Conservation (phyloP, 2,113 vertebrate species). For the Sprattus sprattus region DNA sequence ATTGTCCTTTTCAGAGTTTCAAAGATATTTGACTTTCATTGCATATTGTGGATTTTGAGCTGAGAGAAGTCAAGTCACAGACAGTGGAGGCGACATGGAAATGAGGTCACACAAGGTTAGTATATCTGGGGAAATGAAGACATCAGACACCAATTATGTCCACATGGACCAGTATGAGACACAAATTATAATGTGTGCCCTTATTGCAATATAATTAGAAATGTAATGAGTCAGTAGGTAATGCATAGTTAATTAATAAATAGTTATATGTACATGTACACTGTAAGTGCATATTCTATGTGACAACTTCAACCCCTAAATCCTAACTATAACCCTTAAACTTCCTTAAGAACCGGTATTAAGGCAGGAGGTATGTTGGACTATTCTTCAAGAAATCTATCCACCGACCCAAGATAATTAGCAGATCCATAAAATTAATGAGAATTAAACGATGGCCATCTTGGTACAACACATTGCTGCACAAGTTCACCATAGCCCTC, state of each 20-base stretch:
- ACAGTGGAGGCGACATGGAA: neutral
- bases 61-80: neutral
- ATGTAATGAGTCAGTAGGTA: neutral
- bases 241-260: neutral
- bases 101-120: neutral
- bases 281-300: neutral
- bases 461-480: too few species aligned
- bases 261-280: neutral
- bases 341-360: neutral
- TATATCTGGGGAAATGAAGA: neutral
- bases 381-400: neutral
- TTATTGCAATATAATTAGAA: neutral
- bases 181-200: neutral
- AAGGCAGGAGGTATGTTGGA: neutral
- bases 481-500: too few species aligned
- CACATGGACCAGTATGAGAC: neutral
- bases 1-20: constrained; percentile 34
- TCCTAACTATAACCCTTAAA: neutral
- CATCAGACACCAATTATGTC: too few species aligned
- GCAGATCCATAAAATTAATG: neutral
- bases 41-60: neutral
- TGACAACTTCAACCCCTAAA: too few species aligned
- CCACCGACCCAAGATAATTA: neutral
- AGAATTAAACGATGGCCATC: neutral
- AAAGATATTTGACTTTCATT: neutral